phyloP scores from a whole-genome alignment of 2,113 vertebrate species.

The Sporophila hypoxantha region DNA sequence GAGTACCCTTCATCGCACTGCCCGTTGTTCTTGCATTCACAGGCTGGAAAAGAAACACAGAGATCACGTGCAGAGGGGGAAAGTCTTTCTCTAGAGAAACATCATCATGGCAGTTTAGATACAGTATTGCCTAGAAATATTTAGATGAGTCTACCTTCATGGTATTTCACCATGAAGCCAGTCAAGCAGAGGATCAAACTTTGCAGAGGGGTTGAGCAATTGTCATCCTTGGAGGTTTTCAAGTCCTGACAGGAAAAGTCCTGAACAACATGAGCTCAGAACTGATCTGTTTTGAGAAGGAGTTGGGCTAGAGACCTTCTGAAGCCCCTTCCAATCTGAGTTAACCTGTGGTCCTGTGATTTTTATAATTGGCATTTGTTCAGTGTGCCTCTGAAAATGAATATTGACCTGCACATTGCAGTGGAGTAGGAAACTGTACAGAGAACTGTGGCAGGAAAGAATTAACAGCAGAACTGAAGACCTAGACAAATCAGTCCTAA shows the following conservation, averaged over 20 bases:
- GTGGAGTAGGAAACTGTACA: not conserved
- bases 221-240: not conserved
- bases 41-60: constrained; percentile 65
- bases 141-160: not conserved
- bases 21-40: constrained; percentile 81
- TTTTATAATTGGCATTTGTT: not conserved
- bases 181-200: not conserved
- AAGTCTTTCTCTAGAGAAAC: not conserved
- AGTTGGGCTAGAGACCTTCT: not conserved
- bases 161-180: not conserved
- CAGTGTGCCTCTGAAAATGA: not conserved
- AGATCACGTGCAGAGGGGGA: not conserved
- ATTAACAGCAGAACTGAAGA: not conserved
- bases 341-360: not conserved
- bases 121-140: not conserved
- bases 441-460: not conserved
- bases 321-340: not conserved
- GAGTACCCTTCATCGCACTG: constrained; percentile 77
- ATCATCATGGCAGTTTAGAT: not conserved
- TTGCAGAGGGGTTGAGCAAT: not conserved
- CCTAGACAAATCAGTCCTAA: not conserved
- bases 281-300: not conserved
- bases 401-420: not conserved
- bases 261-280: not conserved
- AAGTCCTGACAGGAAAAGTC: not conserved